phyloP scores from a whole-genome alignment of 2,888 invertebrate species.

The Galerucella calmariensis region DNA sequence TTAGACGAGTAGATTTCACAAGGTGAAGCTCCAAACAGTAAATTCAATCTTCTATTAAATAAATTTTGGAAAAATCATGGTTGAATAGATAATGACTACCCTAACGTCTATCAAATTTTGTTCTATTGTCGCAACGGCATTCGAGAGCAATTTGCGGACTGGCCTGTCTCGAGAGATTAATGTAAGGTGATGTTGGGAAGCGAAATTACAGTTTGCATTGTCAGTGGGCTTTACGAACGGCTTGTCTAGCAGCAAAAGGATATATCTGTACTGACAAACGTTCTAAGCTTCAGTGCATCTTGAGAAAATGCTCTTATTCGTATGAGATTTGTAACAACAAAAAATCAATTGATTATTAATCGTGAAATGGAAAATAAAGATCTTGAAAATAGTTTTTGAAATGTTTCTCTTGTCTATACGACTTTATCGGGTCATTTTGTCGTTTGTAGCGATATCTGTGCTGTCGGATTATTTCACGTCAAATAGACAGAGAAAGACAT shows the following conservation, averaged over 20 bases:
- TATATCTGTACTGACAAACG: neutral
- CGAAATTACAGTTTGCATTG: slow-evolving; percentile 7
- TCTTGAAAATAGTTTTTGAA: too few relatives aligned
- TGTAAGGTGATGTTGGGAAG: slow-evolving; percentile 16
- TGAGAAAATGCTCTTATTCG: neutral
- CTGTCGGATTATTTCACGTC: too few relatives aligned
- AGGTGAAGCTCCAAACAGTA: too few relatives aligned
- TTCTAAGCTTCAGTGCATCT: neutral
- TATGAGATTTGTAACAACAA: neutral
- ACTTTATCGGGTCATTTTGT: too few relatives aligned
- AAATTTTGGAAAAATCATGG: too few relatives aligned
- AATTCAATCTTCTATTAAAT: too few relatives aligned
- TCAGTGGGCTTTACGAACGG: neutral
- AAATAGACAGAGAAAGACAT: too few relatives aligned
- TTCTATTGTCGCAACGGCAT: slow-evolving; percentile 19
- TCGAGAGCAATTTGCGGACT: slow-evolving; percentile 21
- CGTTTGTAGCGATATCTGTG: too few relatives aligned
- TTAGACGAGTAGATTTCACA: too few relatives aligned
- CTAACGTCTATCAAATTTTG: slow-evolving; percentile 5
- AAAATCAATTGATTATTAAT: too few relatives aligned
- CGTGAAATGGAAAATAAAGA: too few relatives aligned
- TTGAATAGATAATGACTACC: slow-evolving; percentile 10
- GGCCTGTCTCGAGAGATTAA: slow-evolving; percentile 25
- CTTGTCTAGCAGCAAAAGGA: neutral
- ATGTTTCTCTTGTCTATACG: too few relatives aligned